phyloP scores from a whole-genome alignment of 2,888 invertebrate species.

The Ethmia dodecea region DNA sequence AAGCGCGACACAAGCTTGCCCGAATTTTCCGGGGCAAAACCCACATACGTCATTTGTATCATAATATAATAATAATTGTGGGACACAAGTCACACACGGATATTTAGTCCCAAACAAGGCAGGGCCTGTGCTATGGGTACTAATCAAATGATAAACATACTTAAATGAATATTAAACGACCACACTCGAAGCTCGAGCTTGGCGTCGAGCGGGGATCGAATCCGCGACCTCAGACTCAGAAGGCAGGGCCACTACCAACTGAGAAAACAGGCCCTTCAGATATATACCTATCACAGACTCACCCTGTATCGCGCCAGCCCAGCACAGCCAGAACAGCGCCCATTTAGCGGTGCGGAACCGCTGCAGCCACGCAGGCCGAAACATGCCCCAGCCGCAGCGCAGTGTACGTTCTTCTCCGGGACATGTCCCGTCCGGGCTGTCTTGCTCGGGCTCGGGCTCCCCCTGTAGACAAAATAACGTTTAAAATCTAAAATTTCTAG shows the following conservation, averaged over 20 bases:
- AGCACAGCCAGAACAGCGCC: conserved; percentile 89
- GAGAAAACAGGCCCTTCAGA: neutral
- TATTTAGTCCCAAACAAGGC: no score
- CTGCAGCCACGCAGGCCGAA: conserved; percentile 81
- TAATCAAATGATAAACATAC: no score
- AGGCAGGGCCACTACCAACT: neutral
- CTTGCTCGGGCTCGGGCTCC: conserved; percentile 27
- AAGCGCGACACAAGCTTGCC: no score
- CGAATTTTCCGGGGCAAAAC: no score
- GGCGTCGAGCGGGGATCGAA: no score
- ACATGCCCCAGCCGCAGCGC: conserved; percentile 82
- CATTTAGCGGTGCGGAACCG: conserved; percentile 85
- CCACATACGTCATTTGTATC: no score
- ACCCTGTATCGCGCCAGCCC: conserved; percentile 89
- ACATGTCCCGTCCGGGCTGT: conserved; percentile 13
- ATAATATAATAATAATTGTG: no score
- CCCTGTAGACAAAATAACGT: conserved; percentile 24
- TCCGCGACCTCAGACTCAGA: neutral
- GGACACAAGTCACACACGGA: no score
- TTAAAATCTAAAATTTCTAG: no score
- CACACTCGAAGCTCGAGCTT: no score
- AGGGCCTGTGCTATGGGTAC: no score
- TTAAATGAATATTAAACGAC: no score
- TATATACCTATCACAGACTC: conserved; percentile 20
- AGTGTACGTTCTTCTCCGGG: conserved; percentile 29